Base-by-base conservation (phyloP, 2,113 vertebrate species). In the Gopherus flavomarginatus region DNA sequence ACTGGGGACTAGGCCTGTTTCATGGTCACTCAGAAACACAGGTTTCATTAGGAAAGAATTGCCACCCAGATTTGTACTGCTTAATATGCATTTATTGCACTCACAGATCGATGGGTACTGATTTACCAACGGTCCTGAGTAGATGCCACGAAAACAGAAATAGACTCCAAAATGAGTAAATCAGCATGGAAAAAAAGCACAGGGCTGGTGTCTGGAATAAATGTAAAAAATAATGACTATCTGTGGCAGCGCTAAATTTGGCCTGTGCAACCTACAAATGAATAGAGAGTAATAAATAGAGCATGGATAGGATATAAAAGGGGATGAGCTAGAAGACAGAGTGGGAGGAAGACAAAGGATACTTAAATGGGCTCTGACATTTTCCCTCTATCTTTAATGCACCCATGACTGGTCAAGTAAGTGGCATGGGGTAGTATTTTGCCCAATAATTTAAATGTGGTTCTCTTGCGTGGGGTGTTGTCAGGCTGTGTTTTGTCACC, bases 61-160 rank as follows among this genome's bases (percentile, higher is more conserved):
- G 75, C 89, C 92, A 52, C n/a, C 77, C 21, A 57, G 52, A 2
- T 29, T 86, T 56, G 62, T 85, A 89, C 86, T 93, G 92, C 94
- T 96, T 92, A 92, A 94, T 54, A 90, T 87, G 83, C 80, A 42
- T 94, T 96, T 87, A 78, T 81, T 92, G 93, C 87, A 92, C 81
- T 94, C 89, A 69, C 0, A 42, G n/a, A 50, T 59, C 69, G 57
- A 82, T 1, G 42, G 94, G 85, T 81, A 95, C 86, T 69, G 85
- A 83, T 97, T 97, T 93, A 94, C 31, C 77, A 1, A 87, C 87
- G 83, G 78, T 59, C 83, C 59, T 47, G 50, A 27, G 85, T 86
- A 7, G 62, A 35, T 14, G 8, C 31, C 59, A 31, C 75, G 87
- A 83, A 88, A 88, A 44, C 38, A 50, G 75, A 80, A 93, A 83